Base-by-base conservation (phyloP, 2,113 vertebrate genomes). In the Ailurus styani region DNA sequence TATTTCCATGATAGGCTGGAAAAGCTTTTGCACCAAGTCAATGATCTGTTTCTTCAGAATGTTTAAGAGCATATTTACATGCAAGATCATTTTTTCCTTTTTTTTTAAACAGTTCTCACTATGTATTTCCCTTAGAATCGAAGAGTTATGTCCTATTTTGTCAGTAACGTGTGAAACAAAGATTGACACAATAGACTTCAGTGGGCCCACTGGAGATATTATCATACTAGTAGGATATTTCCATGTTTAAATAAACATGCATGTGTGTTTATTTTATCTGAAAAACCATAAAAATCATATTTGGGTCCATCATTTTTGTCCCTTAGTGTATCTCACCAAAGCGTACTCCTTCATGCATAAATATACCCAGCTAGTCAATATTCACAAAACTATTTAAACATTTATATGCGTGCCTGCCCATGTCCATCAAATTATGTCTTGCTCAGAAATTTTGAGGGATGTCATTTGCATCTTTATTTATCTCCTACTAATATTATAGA, bases 1-100 rank as follows among this genome's bases (percentile, higher is more conserved):
- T 95, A 97, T 98, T 98, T 98, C 95, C 94, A 96, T 95, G 96
- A 98, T 95, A 97, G 95, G 97, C 95, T 93, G 82, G 93, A 97
- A 98, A 95, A 98, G 98, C 85, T 95, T 95, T 97, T 97, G 70
- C 75, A 93, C 93, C 97, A 82, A 97, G 85, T 97, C 97, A 99
- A 84, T 89, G 98, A 92, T 95, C 95, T 98, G 78, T 97, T 98
- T 98, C 90, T 97, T 60, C 25, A 77, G 97, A 98, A 98, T 97
- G 68, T 93, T 94, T 97, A 96, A 97, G 82, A 97, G 90, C 68
- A 73, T 97, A 98, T 97, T 97, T 98, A 98, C 95, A 86, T 54
- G 73, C 96, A 84, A 96, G 78, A 98, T 96, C 94, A 95, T 47
- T 3, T 62, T 8, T 31, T 57, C 1, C 37, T 52, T 11, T 42